Base-by-base conservation (phyloP, 2,888 invertebrate species). In the Dorcus hopei region DNA sequence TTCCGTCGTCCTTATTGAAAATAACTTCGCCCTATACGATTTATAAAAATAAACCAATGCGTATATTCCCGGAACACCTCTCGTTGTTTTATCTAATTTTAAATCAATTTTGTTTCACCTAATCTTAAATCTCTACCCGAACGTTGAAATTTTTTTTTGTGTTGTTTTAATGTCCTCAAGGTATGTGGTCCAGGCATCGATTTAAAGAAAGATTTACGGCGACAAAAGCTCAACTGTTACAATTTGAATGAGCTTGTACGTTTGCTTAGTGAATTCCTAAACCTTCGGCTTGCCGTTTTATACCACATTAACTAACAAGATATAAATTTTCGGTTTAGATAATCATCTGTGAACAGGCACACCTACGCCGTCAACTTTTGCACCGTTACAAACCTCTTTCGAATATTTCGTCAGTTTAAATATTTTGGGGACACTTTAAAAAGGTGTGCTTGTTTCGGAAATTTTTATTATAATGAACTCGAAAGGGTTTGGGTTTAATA, bases 91-190 rank as follows among this genome's bases (percentile, higher is more conserved):
- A 51, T 51, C 51, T 51, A 9, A 42, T 19, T 40, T 51, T 51
- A 51, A 51, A 51, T 51, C 51, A 51, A 51, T 51, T 51, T 51
- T 51, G 41, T 51, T 51, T 51, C 51, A 16, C 51, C 51, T 39
- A 51, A 51, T 51, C 41, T 51, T 39, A 51, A 51, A 51, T 51
- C 40, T 16, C 39, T 19, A 40, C 50, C 51, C 51, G 38, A 14
- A 40, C 19, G 40, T 6, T 26, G 19, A 42, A 26, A 23, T 16
- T 51, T 51, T 38, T 41, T 51, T 50, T 50, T 49, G 33, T 26
- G 16, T 6, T 45, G 14, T 45, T 47, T 19, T 11, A 51, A 26
- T 23, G 23, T 51, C 41, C 39, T 38, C 51, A n/a, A 51, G 23
- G 51, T 39, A 51, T 51, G 51, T 51, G 51, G 51, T 51, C 51